Percentiles rank a stretch among this genome's conserved stretches.
These are phyloP conservation scores for Esperia sulphurella DNA, from an alignment of 2,888 invertebrate species.

Conservation along the genomic window DNA sequence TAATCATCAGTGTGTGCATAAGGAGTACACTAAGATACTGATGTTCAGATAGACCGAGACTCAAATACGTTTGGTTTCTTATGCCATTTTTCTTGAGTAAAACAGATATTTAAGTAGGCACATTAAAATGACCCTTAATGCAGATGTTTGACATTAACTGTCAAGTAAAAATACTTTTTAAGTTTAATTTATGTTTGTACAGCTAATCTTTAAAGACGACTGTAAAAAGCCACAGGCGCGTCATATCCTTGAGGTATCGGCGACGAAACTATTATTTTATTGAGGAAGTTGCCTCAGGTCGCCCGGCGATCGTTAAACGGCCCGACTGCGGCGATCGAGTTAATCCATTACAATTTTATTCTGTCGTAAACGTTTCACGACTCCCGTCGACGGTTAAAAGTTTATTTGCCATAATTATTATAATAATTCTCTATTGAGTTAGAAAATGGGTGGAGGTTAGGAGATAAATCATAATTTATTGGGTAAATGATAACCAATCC, in stretches of 20 bases:
- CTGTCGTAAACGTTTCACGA: constrained; percentile 71
- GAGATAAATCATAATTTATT: not conserved
- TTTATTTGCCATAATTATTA: constrained; percentile 47
- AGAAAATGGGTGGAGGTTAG: not conserved
- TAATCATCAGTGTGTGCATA: no score
- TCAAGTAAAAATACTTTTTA: not conserved
- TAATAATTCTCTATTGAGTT: constrained; percentile 3
- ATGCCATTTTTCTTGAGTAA: no score
- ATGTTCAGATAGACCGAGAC: no score
- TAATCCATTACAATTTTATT: constrained; percentile 75
- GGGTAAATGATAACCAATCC: no score
- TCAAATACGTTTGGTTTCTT: no score
- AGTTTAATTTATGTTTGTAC: not conserved
- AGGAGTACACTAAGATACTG: no score
- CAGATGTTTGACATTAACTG: no score
- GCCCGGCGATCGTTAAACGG: constrained; percentile 50
- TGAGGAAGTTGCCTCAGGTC: constrained; percentile 67
- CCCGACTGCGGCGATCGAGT: constrained; percentile 59
- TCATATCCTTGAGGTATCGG: constrained; percentile 6
- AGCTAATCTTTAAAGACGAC: no score
- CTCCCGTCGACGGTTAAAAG: constrained; percentile 54
- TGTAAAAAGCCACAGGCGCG: not conserved
- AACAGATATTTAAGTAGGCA: no score
- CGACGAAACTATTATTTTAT: constrained; percentile 64
- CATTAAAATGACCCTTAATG: not conserved